Evolutionary conservation across 2,888 invertebrate genomes (phyloP).

Genomic region (Noctua pronuba): DNA sequence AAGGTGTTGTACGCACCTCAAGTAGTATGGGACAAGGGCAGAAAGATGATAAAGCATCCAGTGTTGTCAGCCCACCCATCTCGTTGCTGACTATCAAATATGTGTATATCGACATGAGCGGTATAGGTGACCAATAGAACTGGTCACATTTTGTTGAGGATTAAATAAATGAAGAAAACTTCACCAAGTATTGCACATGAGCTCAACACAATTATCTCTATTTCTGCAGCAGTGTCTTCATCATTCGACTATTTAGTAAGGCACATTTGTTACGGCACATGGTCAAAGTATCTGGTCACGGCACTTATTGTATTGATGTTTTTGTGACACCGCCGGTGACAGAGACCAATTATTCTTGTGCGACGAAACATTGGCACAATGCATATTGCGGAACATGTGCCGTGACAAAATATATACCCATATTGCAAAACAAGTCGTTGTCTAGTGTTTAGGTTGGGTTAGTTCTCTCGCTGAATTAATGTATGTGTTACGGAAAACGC

Average conservation of each 20-base stretch:
- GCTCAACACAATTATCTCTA: background rate
- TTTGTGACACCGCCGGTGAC: constrained; percentile 28
- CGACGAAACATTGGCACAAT: constrained; percentile 23
- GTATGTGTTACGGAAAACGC: background rate
- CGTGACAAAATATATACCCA: constrained; percentile 29
- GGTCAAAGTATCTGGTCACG: constrained; percentile 14
- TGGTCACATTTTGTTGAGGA: background rate
- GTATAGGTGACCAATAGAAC: background rate
- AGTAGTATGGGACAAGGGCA: background rate
- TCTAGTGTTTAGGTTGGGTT: constrained; percentile 2
- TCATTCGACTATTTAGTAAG: constrained; percentile 23
- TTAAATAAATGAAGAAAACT: background rate
- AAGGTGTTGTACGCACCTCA: background rate
- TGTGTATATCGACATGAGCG: background rate
- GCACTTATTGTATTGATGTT: constrained; percentile 24
- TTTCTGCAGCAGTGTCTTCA: background rate
- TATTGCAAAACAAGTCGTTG: constrained; percentile 7
- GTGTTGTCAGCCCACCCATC: background rate
- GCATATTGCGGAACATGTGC: constrained; percentile 27
- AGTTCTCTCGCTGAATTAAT: background rate
- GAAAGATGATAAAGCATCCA: background rate
- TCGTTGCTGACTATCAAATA: background rate
- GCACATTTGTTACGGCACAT: constrained; percentile 37
- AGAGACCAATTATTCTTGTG: constrained; percentile 35
- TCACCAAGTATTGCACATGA: background rate